Base-by-base conservation (phyloP, 2,888 invertebrate genomes). In the Mactromeris polynyma region DNA sequence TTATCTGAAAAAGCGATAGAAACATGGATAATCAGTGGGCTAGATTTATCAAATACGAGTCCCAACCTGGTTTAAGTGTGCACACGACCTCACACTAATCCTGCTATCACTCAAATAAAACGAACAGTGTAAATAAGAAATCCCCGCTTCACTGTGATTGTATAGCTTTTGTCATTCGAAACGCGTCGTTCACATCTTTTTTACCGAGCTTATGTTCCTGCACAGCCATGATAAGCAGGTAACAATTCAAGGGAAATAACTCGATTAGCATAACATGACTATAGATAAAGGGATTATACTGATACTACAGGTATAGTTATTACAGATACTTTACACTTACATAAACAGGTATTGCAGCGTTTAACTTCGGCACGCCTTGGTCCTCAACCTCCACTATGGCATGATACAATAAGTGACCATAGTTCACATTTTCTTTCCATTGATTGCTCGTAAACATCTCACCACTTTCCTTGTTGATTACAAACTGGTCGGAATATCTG, bases 351-450 rank as follows among this genome's bases (percentile, higher is more conserved):
- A 85, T 85, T 1, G 73, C 46, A 7, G 87, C 46, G 9, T 58
- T 82, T 54, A 90, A 69, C 11, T 40, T 33, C 6, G 91, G 91
- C 11, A 31, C 36, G 4, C 91, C 91, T 17, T 81, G 73, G 81
- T 91, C 91, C 2, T 42, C 17, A 11, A 85, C 89, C 11, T 79
- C 80, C 1, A 83, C 89, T 46, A 83, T 81, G 11, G 89, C 26
- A 2, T 83, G 69, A 51, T 88, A 89, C 46, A 89, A 42, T 0
- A 88, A 73, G 11, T 81, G 77, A 64, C 58, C 80, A 31, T 11
- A 21, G 4, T 17, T n/a, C 4, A 31, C n/a, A 4, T 21, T 26
- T 17, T 85, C 79, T 54, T 42, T 40, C 80, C 77, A 88, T 19
- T 40, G 46, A 17, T n/a, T 80, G 26, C 73, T 81, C 0, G 46